phyloP scores from a whole-genome alignment of 2,113 vertebrate genomes.

The Ictidomys tridecemlineatus region DNA sequence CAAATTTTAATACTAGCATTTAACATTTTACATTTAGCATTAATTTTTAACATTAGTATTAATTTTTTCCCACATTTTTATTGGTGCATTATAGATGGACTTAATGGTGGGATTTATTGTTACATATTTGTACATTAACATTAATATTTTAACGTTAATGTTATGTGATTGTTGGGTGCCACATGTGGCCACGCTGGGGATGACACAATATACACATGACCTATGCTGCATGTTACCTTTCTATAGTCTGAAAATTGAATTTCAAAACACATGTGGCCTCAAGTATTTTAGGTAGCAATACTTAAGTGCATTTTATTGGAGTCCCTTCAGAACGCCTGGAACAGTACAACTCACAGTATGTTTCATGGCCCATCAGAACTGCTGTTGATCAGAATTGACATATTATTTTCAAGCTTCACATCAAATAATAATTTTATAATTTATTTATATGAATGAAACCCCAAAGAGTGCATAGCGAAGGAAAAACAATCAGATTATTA shows the following conservation, averaged over 20 bases:
- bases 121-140: neutral
- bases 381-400: neutral
- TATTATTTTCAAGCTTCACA: slow-evolving; percentile 1
- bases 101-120: too few relatives aligned
- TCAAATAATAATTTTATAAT: slow-evolving; percentile 18
- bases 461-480: neutral
- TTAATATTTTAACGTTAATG: neutral
- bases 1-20: neutral
- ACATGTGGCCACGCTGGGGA: neutral
- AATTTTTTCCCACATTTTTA: too few relatives aligned
- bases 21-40: neutral
- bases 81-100: too few relatives aligned
- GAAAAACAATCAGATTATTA: neutral
- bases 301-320: neutral
- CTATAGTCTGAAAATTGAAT: neutral
- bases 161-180: neutral
- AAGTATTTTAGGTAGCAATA: neutral
- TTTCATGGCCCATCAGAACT: neutral
- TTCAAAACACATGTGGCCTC: neutral
- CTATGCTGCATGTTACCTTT: neutral
- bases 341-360: neutral
- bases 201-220: neutral
- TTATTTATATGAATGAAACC: slow-evolving; percentile 8
- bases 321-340: neutral
- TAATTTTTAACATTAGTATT: neutral